phyloP scores from a whole-genome alignment of 2,888 invertebrate species.

The Cremastinae sp. region DNA sequence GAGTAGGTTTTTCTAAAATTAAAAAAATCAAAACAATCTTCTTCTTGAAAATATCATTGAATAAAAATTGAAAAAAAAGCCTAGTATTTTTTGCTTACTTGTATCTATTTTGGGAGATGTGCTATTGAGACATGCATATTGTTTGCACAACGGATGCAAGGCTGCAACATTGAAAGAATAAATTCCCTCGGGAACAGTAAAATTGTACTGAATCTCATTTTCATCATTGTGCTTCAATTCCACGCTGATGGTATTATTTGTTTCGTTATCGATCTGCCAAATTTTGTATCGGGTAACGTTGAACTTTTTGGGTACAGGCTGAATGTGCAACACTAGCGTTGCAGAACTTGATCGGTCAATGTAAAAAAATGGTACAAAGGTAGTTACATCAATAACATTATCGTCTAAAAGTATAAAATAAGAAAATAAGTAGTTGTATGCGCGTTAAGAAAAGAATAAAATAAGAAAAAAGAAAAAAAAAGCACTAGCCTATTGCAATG shows the following conservation, averaged over 20 bases:
- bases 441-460: no score
- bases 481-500: conserved; percentile 71
- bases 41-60: not conserved
- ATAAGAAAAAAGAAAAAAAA: no score
- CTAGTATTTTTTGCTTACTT: conserved; percentile 66
- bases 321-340: conserved; percentile 71
- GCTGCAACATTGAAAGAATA: conserved; percentile 76
- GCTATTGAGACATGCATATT: conserved; percentile 73
- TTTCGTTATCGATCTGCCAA: conserved; percentile 75
- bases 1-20: conserved; percentile 68
- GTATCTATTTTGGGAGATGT: conserved; percentile 75
- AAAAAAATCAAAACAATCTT: not conserved
- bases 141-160: conserved; percentile 71
- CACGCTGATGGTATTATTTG: conserved; percentile 62
- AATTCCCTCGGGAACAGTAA: conserved; percentile 70
- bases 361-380: conserved; percentile 75
- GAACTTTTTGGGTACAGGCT: conserved; percentile 72
- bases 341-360: conserved; percentile 74
- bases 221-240: conserved; percentile 55
- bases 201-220: conserved; percentile 68
- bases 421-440: no score
- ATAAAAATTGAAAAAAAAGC: not conserved
- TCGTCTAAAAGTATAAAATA: conserved; percentile 64
- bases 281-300: conserved; percentile 75
- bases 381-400: conserved; percentile 60